Percentiles rank a stretch among this genome's conserved stretches.
Conservation (phyloP, 1,140 invertebrate genomes). For the Elymnias hypermnestra region DNA sequence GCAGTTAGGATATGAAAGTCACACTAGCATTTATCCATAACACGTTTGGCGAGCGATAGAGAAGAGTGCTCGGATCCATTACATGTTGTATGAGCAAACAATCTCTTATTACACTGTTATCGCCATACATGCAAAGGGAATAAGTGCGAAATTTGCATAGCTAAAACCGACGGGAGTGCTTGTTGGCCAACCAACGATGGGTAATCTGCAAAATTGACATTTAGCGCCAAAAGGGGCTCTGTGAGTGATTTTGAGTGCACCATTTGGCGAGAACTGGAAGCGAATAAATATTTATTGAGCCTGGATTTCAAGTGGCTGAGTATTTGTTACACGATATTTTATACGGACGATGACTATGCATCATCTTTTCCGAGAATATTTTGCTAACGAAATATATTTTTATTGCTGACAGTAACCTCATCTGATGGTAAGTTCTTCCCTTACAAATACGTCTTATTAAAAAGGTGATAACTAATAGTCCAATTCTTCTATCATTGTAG, state of each 20-base stretch:
- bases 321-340: constrained; percentile 26
- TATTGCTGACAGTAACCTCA: no score
- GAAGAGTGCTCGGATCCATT: constrained; percentile 63
- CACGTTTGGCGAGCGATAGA: constrained; percentile 56
- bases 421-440: no score
- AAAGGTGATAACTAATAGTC: no score
- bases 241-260: constrained; percentile 46
- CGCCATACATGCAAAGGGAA: constrained; percentile 26
- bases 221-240: constrained; percentile 58
- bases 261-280: constrained; percentile 49
- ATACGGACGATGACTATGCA: constrained; percentile 1
- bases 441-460: no score
- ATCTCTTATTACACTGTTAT: constrained; percentile 31
- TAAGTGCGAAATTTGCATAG: constrained; percentile 33
- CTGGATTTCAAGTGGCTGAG: constrained; percentile 38
- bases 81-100: constrained; percentile 47
- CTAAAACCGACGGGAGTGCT: constrained; percentile 30
- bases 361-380: neutral
- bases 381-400: neutral
- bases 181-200: constrained; percentile 39
- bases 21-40: constrained; percentile 63
- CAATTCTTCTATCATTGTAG: no score
- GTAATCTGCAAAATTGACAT: constrained; percentile 66
- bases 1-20: constrained; percentile 43
- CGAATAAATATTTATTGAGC: constrained; percentile 61